These are phyloP conservation scores for Papilio machaon DNA, from an alignment of 1,140 invertebrate species.

Conservation along the genomic window DNA sequence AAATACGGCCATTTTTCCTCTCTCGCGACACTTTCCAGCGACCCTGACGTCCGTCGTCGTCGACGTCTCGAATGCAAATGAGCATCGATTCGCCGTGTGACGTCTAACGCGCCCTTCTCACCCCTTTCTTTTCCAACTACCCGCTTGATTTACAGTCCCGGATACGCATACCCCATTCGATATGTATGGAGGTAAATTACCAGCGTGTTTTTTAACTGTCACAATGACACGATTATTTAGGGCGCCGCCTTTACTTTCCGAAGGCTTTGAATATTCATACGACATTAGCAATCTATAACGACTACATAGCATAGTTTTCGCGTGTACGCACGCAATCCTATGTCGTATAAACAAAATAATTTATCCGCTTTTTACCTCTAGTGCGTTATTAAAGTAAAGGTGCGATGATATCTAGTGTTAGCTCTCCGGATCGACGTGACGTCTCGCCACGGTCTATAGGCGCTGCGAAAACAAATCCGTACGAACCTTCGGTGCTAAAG, in stretches of 20 bases:
- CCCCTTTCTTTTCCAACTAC: conserved; percentile 78
- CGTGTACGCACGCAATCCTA: conserved; percentile 78
- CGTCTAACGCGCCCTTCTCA: conserved; percentile 74
- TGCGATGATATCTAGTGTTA: conserved; percentile 30
- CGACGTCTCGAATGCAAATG: conserved; percentile 77
- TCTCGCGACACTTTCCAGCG: conserved; percentile 75
- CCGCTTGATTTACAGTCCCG: conserved; percentile 77
- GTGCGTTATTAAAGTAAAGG: conserved; percentile 45
- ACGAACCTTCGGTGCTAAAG: conserved; percentile 22
- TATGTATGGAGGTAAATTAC: conserved; percentile 68
- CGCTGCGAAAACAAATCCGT: conserved; percentile 21
- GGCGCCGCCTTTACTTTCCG: conserved; percentile 90
- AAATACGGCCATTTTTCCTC: conserved; percentile 73
- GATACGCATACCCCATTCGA: conserved; percentile 72
- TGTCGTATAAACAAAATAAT: conserved; percentile 80
- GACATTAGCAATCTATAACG: conserved; percentile 79
- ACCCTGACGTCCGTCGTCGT: conserved; percentile 70
- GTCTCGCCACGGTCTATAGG: conserved; percentile 18
- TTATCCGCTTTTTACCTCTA: conserved; percentile 69
- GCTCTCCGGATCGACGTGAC: conserved; percentile 10
- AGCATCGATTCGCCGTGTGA: conserved; percentile 75
- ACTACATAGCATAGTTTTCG: conserved; percentile 77
- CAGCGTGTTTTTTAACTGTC: conserved; percentile 73
- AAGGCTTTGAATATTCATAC: conserved; percentile 85
- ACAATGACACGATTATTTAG: conserved; percentile 79